phyloP scores from a whole-genome alignment of 2,797 vertebrate genomes.

The Alauda arvensis region DNA sequence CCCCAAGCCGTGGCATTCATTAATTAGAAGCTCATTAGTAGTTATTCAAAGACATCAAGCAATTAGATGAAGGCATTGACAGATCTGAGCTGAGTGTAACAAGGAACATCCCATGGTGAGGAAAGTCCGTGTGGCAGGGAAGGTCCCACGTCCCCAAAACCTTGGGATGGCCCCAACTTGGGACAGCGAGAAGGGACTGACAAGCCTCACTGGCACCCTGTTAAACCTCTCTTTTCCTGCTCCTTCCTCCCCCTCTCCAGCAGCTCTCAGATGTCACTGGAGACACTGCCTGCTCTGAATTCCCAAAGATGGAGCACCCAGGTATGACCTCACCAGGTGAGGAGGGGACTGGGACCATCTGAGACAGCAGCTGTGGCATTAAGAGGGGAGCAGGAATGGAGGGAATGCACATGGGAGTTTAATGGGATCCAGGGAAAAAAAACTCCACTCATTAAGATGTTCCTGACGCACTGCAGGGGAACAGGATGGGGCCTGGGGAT shows the following conservation, averaged over 20 bases:
- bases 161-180: accelerated
- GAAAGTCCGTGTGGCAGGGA: background rate
- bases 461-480: accelerated
- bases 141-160: background rate
- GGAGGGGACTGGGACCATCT: background rate
- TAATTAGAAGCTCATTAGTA: constrained; percentile 67
- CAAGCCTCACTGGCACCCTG: background rate
- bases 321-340: background rate
- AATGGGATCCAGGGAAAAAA: background rate
- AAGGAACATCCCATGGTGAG: background rate
- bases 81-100: background rate
- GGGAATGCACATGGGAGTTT: background rate
- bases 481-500: accelerated
- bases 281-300: background rate
- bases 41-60: constrained; percentile 18
- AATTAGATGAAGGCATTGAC: background rate
- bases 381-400: background rate
- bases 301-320: background rate
- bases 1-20: constrained; percentile 19
- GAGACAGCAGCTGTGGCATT: background rate
- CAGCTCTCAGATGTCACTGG: background rate
- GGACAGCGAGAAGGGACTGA: accelerated
- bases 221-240: background rate
- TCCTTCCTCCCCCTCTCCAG: background rate
- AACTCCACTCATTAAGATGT: background rate